Conservation (phyloP, 2,797 vertebrate genomes). For the Gobionotothen gibberifrons region DNA sequence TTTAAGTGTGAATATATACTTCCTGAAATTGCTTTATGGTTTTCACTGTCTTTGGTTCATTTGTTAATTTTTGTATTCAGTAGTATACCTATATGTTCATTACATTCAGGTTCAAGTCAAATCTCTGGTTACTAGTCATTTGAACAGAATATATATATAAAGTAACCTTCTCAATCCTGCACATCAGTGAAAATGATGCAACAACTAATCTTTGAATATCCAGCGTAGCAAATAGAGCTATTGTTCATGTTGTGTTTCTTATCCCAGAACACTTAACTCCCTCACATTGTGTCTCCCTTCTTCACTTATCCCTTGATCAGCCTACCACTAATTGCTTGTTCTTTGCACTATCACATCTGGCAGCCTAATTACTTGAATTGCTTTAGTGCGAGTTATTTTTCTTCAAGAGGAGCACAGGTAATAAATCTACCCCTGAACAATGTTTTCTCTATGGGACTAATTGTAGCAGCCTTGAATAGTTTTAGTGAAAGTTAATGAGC, state of each 20-base stretch:
- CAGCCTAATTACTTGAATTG: conserved; percentile 58
- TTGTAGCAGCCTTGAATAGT: conserved; percentile 36
- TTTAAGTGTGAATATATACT: too few relatives aligned
- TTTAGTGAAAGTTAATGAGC: conserved; percentile 33
- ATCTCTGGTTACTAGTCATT: too few relatives aligned
- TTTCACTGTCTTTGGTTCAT: too few relatives aligned
- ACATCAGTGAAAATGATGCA: background rate
- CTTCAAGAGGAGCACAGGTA: conserved; percentile 46
- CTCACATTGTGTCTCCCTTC: conserved; percentile 14
- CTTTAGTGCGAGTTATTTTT: conserved; percentile 56
- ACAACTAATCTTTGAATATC: background rate
- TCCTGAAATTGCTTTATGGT: too few relatives aligned
- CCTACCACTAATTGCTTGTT: conserved; percentile 59
- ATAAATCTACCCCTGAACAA: conserved; percentile 49
- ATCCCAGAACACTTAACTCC: conserved; percentile 28
- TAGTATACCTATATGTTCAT: too few relatives aligned
- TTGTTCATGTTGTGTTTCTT: conserved; percentile 5
- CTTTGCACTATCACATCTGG: conserved; percentile 54
- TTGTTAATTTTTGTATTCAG: too few relatives aligned
- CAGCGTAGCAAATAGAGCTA: background rate
- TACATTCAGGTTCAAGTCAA: too few relatives aligned
- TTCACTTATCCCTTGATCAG: conserved; percentile 56
- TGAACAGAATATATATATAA: too few relatives aligned
- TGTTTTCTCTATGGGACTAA: conserved; percentile 34
- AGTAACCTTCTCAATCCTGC: too few relatives aligned